Conservation (phyloP, 2,888 invertebrate species). For the Ptilodon capucinus region DNA sequence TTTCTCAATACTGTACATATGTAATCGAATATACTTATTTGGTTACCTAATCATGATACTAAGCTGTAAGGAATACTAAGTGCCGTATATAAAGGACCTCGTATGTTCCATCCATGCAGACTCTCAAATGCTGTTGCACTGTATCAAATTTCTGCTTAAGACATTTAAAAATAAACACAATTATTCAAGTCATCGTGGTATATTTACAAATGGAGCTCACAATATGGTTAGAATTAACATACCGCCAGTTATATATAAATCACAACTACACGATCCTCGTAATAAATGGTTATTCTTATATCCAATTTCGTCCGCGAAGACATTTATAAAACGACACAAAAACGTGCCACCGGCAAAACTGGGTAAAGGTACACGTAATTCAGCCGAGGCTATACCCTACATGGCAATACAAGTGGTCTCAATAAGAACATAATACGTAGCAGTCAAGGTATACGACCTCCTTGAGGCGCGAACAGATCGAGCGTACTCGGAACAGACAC, state of each 20-base stretch:
- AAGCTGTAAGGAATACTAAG: no score
- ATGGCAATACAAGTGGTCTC: conserved; percentile 72
- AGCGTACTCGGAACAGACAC: conserved; percentile 71
- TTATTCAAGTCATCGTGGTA: conserved; percentile 25
- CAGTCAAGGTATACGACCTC: conserved; percentile 75
- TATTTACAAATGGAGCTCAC: conserved; percentile 25
- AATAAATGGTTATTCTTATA: conserved; percentile 87
- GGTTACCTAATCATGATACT: no score
- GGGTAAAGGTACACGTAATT: conserved; percentile 70
- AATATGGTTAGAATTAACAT: conserved; percentile 25
- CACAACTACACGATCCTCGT: conserved; percentile 85
- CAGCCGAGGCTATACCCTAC: conserved; percentile 70
- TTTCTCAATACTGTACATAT: no score
- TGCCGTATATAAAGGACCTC: conserved; percentile 14
- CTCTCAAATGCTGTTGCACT: conserved; percentile 10
- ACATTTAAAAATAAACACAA: conserved; percentile 34
- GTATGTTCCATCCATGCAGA: conserved; percentile 6
- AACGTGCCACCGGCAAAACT: conserved; percentile 66
- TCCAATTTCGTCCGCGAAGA: conserved; percentile 85
- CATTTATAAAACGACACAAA: conserved; percentile 69
- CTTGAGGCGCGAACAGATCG: conserved; percentile 46
- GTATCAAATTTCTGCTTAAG: conserved; percentile 22
- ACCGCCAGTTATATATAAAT: conserved; percentile 81
- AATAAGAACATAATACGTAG: conserved; percentile 63
- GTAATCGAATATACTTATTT: no score